Evolutionary conservation across 2,888 invertebrate genomes (phyloP).

Genomic region (Marasmarcha lunaedactyla): DNA sequence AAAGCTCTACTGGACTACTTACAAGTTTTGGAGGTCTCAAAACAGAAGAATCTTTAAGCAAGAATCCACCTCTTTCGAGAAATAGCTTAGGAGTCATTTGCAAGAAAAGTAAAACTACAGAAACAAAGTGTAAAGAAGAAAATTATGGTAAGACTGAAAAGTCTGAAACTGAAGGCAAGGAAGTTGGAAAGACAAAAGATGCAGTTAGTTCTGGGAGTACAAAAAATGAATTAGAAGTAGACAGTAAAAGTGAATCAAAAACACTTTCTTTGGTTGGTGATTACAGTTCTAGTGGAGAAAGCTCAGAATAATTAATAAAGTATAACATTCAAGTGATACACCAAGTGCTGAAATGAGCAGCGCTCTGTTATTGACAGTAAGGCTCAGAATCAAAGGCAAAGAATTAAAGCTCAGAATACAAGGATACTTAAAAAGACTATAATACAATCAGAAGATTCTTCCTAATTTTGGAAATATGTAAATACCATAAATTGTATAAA

Average conservation of each 20-base stretch:
- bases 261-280: conserved; percentile 36
- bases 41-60: conserved; percentile 62
- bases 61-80: conserved; percentile 34
- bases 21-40: conserved; percentile 68
- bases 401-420: too few species aligned
- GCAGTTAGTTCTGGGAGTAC: background rate
- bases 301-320: conserved; percentile 22
- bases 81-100: conserved; percentile 48
- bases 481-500: too few species aligned
- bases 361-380: too few species aligned
- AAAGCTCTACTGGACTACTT: conserved; percentile 58
- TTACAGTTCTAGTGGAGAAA: conserved; percentile 51
- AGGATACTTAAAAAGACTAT: too few species aligned
- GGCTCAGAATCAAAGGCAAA: too few species aligned
- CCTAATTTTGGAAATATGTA: too few species aligned
- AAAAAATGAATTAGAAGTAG: background rate
- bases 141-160: background rate
- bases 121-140: conserved; percentile 5
- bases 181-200: background rate
- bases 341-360: too few species aligned
- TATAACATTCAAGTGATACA: background rate
- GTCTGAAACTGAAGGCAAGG: conserved; percentile 2
- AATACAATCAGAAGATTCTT: too few species aligned
- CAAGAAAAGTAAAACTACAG: conserved; percentile 28
- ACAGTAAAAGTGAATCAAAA: conserved; percentile 1